Base-by-base conservation (phyloP, 2,113 vertebrate genomes). In the Bubo scandiacus region DNA sequence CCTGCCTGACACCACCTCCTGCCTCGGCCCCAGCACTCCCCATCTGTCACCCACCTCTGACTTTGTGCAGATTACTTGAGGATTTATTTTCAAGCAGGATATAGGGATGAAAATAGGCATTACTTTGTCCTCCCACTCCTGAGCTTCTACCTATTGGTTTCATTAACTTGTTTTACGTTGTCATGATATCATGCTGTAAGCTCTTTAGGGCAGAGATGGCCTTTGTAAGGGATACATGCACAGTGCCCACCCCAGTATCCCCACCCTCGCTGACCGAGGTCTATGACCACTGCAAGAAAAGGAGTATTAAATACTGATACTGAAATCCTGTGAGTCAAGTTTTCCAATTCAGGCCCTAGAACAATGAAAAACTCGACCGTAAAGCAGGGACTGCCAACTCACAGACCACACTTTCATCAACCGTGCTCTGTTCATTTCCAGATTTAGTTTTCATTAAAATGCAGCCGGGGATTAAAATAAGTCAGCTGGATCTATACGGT, bases 381-480 rank as follows among this genome's bases (percentile, higher is more conserved):
- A 45, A n/a, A 74, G 43, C 21, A 27, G n/a, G 42, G 71, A 18
- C 61, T 12, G 40, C 42, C 71, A 49, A 55, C 77, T 68, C 5
- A 0, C 52, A 54, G n/a, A 13, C 23, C 3, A 3, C 43, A 11
- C 81, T 78, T 79, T 36, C 54, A 63, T 42, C 58, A 54, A 27
- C 65, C 1, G 1, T 0, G 2, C 34, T 54, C 66, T 42, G 15
- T 8, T 58, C 59, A 38, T 51, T 82, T 81, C 90, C 78, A 72
- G 73, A 68, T 72, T 72, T 36, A 75, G 78, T 81, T 86, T 55
- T 81, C 90, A 89, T 92, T 72, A 86, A 91, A 89, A 93, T 32
- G 72, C 57, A 71, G 61, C 2, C 67, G 58, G 78, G 66, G 88
- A 95, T 89, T 79, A 89, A 87, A 66, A 52, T 19, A 54, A 81